Evolutionary conservation across 2,888 invertebrate genomes (phyloP).

Genomic region (Poecilus cupreus): DNA sequence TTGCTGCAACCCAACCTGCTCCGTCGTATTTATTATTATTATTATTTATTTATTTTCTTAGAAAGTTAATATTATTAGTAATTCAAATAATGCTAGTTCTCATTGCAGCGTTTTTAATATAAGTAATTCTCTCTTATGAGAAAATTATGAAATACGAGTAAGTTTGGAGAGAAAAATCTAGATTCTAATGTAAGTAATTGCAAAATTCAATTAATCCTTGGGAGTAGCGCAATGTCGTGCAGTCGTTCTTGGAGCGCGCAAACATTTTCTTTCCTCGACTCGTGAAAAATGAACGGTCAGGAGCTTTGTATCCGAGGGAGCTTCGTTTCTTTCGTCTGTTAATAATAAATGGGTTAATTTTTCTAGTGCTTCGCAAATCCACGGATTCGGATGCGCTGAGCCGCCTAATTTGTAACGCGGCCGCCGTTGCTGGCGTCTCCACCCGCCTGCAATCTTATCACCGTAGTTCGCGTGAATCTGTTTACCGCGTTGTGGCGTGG

Average conservation of each 20-base stretch:
- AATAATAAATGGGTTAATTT: slow-evolving; percentile 73
- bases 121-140: too few relatives aligned
- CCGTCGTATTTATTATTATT: too few relatives aligned
- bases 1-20: too few relatives aligned
- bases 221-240: background rate
- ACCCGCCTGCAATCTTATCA: slow-evolving; percentile 67
- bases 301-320: slow-evolving; percentile 60
- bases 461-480: background rate
- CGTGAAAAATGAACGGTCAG: slow-evolving; percentile 44
- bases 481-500: slow-evolving; percentile 44
- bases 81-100: too few relatives aligned
- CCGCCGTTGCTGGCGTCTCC: slow-evolving; percentile 61
- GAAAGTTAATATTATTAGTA: too few relatives aligned
- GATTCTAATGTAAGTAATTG: background rate
- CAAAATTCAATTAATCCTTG: background rate
- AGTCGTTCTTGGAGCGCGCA: slow-evolving; percentile 9
- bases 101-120: too few relatives aligned
- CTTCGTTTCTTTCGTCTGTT: slow-evolving; percentile 69
- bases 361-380: slow-evolving; percentile 71
- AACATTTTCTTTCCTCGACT: slow-evolving; percentile 29
- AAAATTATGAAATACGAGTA: too few relatives aligned
- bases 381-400: slow-evolving; percentile 67
- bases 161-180: background rate
- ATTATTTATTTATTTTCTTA: too few relatives aligned
- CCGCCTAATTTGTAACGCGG: slow-evolving; percentile 71